Base-by-base conservation (phyloP, 2,113 vertebrate genomes). In the Eptesicus fuscus region DNA sequence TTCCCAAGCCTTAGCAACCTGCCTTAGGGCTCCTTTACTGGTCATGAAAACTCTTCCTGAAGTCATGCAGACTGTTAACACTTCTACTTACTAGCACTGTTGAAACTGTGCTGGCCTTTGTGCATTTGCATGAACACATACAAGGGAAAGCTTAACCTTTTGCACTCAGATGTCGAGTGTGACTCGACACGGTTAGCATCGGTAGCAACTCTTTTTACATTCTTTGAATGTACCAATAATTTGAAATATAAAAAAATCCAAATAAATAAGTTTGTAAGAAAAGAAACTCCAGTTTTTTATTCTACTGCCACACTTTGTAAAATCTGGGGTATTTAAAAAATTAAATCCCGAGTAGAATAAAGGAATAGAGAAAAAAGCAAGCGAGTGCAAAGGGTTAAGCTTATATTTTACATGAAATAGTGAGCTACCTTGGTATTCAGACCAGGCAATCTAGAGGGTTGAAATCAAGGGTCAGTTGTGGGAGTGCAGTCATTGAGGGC, bases 41-140 rank as follows among this genome's bases (percentile, higher is more conserved):
- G 95, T 97, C 90, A n/a, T 84, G 59, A 73, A 95, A 95, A 96
- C 93, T 97, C 77, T 94, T 97, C 94, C 94, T 69, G 94, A 94
- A 88, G 77, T 96, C 93, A 88, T 59, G 23, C 71, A 95, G 71
- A 70, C 71, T 90, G 77, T 90, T 87, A 96, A 93, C 77, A 84
- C 67, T 88, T 71, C 80, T 92, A 87, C 65, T 77, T 88, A 61
- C 84, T 49, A 83, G 84, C 77, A 82, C 67, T 65, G 18, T 71
- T 4, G 44, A 92, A 93, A 94, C 30, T 59, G 63, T 80, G n/a
- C 96, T 87, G 80, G 80, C n/a, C 83, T 91, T 93, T 80, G 49
- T 71, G 71, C 74, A 96, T 96, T 96, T 95, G 90, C 94, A 96
- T 87, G 88, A 76, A 90, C 20, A 90, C 49, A 77, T 88, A 42